phyloP scores from a whole-genome alignment of 1,140 invertebrate species.

The Trissolcus basalis region DNA sequence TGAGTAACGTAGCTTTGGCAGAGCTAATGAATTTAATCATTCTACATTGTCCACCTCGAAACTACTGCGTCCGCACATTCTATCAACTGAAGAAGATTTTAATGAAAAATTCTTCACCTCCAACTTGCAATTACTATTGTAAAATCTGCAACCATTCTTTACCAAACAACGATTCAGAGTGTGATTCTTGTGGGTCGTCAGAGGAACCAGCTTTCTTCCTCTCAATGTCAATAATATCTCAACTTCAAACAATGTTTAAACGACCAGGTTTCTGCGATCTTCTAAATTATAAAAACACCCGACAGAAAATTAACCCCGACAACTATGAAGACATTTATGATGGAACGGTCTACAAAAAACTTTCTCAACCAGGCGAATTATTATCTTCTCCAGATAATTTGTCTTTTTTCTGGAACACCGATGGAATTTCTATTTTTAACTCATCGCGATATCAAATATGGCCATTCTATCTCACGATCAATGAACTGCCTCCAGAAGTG shows the following conservation, averaged over 20 bases:
- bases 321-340: conserved; percentile 56
- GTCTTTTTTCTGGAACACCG: conserved; percentile 11
- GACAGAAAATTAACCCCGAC: conserved; percentile 13
- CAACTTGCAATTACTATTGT: not conserved
- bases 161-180: not conserved
- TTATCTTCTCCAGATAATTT: not conserved
- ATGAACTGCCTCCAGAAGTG: conserved; percentile 33
- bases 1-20: not conserved
- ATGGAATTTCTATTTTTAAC: conserved; percentile 47
- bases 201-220: not conserved
- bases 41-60: not conserved
- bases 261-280: not conserved
- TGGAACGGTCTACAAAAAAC: conserved; percentile 32
- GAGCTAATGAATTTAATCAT: not conserved
- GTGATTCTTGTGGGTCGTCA: not conserved
- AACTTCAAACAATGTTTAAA: conserved; percentile 23
- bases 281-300: not conserved
- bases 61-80: not conserved
- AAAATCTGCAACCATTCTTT: not conserved
- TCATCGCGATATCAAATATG: conserved; percentile 61
- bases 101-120: not conserved
- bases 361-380: conserved; percentile 5
- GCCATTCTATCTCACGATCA: conserved; percentile 61
- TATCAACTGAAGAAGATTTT: not conserved
- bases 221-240: conserved; percentile 21